Base-by-base conservation (phyloP, 2,797 vertebrate species). In the Botia almorhae region DNA sequence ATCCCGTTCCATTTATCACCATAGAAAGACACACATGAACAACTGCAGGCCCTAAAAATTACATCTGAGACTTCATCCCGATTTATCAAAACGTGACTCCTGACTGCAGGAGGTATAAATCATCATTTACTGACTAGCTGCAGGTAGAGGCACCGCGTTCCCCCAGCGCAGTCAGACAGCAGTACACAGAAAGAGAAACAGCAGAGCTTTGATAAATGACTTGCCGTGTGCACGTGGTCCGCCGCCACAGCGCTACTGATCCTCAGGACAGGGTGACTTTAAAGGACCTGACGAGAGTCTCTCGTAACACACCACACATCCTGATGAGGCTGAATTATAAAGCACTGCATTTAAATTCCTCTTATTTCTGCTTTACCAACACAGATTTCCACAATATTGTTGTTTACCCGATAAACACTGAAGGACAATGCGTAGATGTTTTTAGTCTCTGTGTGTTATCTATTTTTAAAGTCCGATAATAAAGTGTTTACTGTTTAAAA, bases 1-100 rank as follows among this genome's bases (percentile, higher is more conserved):
- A 73, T 65, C 55, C 33, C 4, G 33, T 65, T 46, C 53, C 84
- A 89, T 89, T 83, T 78, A 85, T 89, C 88, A 89, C 72, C 29
- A 23, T 74, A 83, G 82, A 78, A 82, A 84, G 86, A 84, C 76
- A 65, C 36, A 68, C 81, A 53, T 67, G 46, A 86, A 86, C 88
- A 83, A 85, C 78, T 50, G 75, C 81, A 53, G 81, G 82, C 73
- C 74, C 83, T 87, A 83, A 87, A 87, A 89, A 86, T 86, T 84
- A 86, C 87, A 86, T 84, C 81, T 29, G 85, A 87, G 82, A 83
- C 70, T 85, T 83, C 84, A 83, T 86, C 80, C 63, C 75, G 84
- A 88, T 88, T 88, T 85, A 89, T 86, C 87, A 86, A 83, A 85
- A 78, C 68, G 74, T 82, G 78, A 82, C 80, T 78, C 74, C 69